Base-by-base conservation (phyloP, 2,113 vertebrate species). In the Phalacrocorax carbo region DNA sequence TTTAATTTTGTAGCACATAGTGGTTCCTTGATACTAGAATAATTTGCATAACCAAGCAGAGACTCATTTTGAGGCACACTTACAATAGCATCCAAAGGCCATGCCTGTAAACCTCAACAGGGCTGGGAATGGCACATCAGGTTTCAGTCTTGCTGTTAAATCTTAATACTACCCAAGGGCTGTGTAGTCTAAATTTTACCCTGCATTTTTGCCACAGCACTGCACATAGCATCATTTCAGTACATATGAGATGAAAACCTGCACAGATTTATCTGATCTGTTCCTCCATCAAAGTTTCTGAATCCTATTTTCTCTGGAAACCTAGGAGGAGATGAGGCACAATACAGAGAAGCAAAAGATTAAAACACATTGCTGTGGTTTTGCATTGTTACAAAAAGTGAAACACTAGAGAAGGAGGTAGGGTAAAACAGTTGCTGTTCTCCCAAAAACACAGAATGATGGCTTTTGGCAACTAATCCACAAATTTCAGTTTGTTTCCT, bases 31-130 rank as follows among this genome's bases (percentile, higher is more conserved):
- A 64, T 94, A 81, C 48, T 68, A 86, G 79, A 80, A 92, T 76
- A 79, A 95, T 97, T 72, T 97, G 93, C 92, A 92, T 90, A 93
- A 92, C 83, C 61, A 93, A 90, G 55, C 88, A 80, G 18, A 44
- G 71, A 34, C 81, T 96, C 85, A 96, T 90, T 88, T 84, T 83
- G 88, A 97, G 90, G 55, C 73, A 71, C 52, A 69, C 57, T 78
- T 87, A 88, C 36, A 91, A 29, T 69, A 81, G 76, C 88, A 94
- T 88, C 87, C 81, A 86, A 90, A 92, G 58, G 82, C 82, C 84
- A 87, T 0, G 2, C 71, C 71, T 20, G 54, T 73, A 93, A 91
- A 91, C 82, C 58, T 76, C 62, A 57, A 22, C 11, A 18, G 58
- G 71, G 52, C 62, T 75, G 49, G 60, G 73, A 95, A 97, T 7